Base-by-base conservation (phyloP, 2,797 vertebrate genomes). In the Heterohyrax brucei region DNA sequence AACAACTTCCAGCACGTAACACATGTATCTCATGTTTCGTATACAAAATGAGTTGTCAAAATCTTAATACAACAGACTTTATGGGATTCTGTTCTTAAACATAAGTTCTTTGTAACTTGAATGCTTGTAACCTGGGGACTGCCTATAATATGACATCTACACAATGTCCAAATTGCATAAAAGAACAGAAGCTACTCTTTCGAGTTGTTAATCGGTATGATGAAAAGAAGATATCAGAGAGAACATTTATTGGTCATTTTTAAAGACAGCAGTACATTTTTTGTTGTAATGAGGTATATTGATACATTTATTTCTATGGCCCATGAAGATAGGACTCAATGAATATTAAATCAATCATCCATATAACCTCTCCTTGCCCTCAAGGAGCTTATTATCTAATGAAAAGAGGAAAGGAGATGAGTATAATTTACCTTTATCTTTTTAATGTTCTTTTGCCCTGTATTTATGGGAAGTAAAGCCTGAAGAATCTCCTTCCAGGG, bases 231-330 rank as follows among this genome's bases (percentile, higher is more conserved):
- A 16, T 24, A 86, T 95, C 91, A 82, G 79, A 95, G 75, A 28
- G 68, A 90, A 61, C 13, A 22, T 7, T 56, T 26, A 30, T 56
- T 70, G 61, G 56, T 84, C 9, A 26, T 79, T 78, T 81, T 50
- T 92, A 53, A 83, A 89, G 72, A 80, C 19, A 91, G 53, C 21
- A 12, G 0, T 12, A 8, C 0, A 0, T 85, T 53, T 72, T 80
- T 80, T 84, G 81, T 77, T 85, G 14, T 68, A 39, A 95, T 50
- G 79, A 94, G 92, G 53, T 70, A 24, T 76, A 33, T 89, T 18
- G 79, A 68, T 82, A 86, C 48, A 46, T 90, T 93, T 92, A 64
- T 95, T 94, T 92, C 73, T 93, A 16, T 56, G 85, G 85, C 62
- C 33, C 44, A 13, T 59, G 59, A 96, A 87, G 78, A 72, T 84